phyloP scores from a whole-genome alignment of 2,888 invertebrate genomes.

The Dascillus cervinus region DNA sequence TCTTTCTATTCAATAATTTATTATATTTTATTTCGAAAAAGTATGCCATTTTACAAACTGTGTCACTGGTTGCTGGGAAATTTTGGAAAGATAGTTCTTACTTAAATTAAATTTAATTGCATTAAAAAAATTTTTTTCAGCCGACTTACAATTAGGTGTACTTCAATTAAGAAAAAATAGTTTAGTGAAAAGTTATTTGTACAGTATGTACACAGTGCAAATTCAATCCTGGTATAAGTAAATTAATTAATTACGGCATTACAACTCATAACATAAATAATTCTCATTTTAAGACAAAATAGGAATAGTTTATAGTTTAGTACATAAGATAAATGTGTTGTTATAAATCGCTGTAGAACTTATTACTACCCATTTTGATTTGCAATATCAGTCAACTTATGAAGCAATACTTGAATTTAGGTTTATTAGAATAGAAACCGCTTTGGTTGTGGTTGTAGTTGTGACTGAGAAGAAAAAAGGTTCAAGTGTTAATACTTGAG shows the following conservation, averaged over 20 bases:
- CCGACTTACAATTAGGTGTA: constrained; percentile 52
- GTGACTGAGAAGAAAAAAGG: constrained; percentile 62
- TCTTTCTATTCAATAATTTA: too few relatives aligned
- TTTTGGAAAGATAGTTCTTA: too few relatives aligned
- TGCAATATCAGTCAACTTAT: constrained; percentile 46
- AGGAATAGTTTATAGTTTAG: constrained; percentile 76
- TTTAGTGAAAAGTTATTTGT: constrained; percentile 74
- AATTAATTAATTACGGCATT: too few relatives aligned
- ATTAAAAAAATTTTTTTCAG: constrained; percentile 46
- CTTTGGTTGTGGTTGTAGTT: constrained; percentile 66
- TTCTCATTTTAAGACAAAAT: constrained; percentile 59
- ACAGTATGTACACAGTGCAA: constrained; percentile 68
- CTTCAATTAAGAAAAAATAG: constrained; percentile 60
- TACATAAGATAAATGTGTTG: constrained; percentile 72
- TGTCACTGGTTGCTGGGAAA: too few relatives aligned
- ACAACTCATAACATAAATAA: too few relatives aligned
- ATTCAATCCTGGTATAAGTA: constrained; percentile 72
- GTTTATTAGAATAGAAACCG: constrained; percentile 72
- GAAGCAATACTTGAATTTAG: constrained; percentile 66
- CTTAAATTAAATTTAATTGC: too few relatives aligned
- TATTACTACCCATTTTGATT: constrained; percentile 50
- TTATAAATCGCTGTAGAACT: constrained; percentile 79
- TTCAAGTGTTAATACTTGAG: constrained; percentile 57
- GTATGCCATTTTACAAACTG: too few relatives aligned
- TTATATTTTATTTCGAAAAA: too few relatives aligned